Evolutionary conservation across 2,888 invertebrate species (phyloP), one percentile per base, ranked within the genome.

Genomic region (Cantharis nigra): DNA sequence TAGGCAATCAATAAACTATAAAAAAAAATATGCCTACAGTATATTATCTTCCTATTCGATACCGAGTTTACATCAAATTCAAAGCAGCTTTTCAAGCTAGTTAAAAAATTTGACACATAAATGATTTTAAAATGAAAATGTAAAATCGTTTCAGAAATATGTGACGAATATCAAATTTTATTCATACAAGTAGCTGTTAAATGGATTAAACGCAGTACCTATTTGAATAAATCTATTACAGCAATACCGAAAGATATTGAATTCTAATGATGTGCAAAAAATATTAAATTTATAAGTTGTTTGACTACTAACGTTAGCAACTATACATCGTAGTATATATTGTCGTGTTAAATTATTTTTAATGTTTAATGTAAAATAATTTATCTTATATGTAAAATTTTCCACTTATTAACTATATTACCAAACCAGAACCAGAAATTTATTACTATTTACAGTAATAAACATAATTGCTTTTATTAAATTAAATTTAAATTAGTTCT

Each of bases 111-210:
- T 67, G 65, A 67, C 72, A 73, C 72, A 73, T 73, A 67, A 73
- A 67, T 65, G 69, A 63, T 74, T 63, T 30, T 69, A 70, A 63
- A 69, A 70, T 70, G 69, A 74, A 70, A 70, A 69, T 69, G 30
- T 26, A 23, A 73, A 72, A 73, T 20, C 70, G 30, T 74, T 69
- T 69, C 69, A 74, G 69, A 74, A 74, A 69, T 69, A 69, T 74
- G 69, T 74, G 63, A 74, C 69, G 69, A 74, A 74, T 74, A 74
- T 70, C 69, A 70, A 74, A 74, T 63, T 74, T 74, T 74, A 74
- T 74, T 74, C 69, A 70, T 73, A 67, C 72, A 23, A 73, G 67
- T 73, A 67, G 67, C 65, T 67, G 23, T 67, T 67, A 67, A 67
- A 67, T 67, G 65, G 65, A 67, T 67, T 67, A 67, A 67, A 67